Evolutionary conservation across 2,797 vertebrate genomes (phyloP).

Genomic region (Sparus aurata): DNA sequence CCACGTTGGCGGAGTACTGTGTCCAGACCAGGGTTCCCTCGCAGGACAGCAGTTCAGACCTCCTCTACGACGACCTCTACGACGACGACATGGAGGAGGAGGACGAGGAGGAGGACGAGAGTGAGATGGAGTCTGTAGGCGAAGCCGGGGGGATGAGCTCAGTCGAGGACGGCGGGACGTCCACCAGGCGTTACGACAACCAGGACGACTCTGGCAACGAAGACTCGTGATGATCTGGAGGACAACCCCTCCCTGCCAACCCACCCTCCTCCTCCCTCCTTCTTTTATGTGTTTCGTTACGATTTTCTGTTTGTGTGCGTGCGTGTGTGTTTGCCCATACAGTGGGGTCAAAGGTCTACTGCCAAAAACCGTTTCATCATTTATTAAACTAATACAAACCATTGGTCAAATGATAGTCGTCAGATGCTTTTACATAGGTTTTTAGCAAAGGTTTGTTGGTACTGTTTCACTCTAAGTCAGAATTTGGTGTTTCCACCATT

Average conservation of each 20-base stretch:
- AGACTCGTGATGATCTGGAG: constrained; percentile 94
- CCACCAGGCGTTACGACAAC: constrained; percentile 91
- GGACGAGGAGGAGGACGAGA: constrained; percentile 95
- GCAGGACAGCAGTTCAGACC: constrained; percentile 98
- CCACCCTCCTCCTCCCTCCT: constrained; percentile 31
- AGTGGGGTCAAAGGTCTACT: constrained; percentile 77
- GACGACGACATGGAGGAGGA: constrained; percentile 98
- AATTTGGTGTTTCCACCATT: constrained; percentile 71
- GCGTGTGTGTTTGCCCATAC: constrained; percentile 52
- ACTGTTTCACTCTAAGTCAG: constrained; percentile 49
- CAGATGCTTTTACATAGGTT: constrained; percentile 10
- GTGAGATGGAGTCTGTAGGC: constrained; percentile 84
- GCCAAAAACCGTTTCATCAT: constrained; percentile 78
- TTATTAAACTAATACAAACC: constrained; percentile 65
- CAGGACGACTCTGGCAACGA: constrained; percentile 98
- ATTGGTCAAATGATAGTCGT: constrained; percentile 35
- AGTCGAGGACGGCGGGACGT: constrained; percentile 84
- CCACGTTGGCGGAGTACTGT: constrained; percentile 97
- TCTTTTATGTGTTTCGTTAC: constrained; percentile 48
- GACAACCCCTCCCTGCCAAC: constrained; percentile 54
- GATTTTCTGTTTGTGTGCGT: constrained; percentile 27
- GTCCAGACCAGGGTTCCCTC: constrained; percentile 99
- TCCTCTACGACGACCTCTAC: constrained; percentile 97
- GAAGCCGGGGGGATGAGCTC: constrained; percentile 89
- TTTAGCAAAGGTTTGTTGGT: constrained; percentile 43